Base-by-base conservation (phyloP, 2,888 invertebrate genomes). In the Apantesis nais region DNA sequence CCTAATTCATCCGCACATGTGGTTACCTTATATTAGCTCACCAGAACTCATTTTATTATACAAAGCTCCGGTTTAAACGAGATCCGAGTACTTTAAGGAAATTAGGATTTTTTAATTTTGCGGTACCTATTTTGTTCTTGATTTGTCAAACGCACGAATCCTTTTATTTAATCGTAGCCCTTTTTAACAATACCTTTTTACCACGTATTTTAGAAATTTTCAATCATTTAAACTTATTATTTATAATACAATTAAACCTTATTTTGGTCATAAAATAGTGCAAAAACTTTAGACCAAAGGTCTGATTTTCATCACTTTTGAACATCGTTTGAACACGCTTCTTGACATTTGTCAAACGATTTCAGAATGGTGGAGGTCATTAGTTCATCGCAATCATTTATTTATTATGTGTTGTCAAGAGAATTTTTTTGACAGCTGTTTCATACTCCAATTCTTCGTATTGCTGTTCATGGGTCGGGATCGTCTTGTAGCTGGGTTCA, bases 21-120 rank as follows among this genome's bases (percentile, higher is more conserved):
- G 63, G 55, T 62, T 55, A 22, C 58, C 62, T 60, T 64, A 55
- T 25, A 77, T 68, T 74, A 78, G 31, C 22, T 62, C 9, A 19
- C 61, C 62, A 71, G 61, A 41, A 64, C 62, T 73, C 62, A 55
- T 71, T 79, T 71, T 19, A 79, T 77, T 79, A 79, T 74, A 73
- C 78, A 72, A 8, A n/a, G 69, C 62, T 70, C 73, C 76, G 74
- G 55, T 58, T 61, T 29, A 66, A 76, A 76, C 70, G 65, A 73
- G 71, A 66, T 68, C 64, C 66, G 61, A 19, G 67, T 76, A 71
- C 65, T 74, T 31, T 3, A 52, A 41, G 19, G 41, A 69, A 78
- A 77, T 78, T 71, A 76, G 70, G 34, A 37, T 37, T 48, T 55
- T 67, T 74, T n/a, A 70, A 74, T 70, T 76, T 68, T 9, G 48